Conservation (phyloP, 1,140 invertebrate genomes). For the Melipona quadrifasciata region DNA sequence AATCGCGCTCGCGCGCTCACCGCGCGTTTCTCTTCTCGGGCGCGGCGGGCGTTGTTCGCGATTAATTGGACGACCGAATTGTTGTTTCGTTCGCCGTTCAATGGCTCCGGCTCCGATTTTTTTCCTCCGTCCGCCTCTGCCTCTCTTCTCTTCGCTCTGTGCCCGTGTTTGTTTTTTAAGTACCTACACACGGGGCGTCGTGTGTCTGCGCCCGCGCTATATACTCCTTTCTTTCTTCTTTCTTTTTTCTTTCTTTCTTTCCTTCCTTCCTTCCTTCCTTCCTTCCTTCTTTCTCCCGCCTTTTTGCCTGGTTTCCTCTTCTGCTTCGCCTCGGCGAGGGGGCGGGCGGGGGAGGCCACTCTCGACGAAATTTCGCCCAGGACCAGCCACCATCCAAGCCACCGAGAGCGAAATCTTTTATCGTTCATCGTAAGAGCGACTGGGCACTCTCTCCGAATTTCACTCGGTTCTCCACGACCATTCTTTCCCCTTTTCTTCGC, state of each 20-base stretch:
- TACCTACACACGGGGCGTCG: constrained; percentile 38
- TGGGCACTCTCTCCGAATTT: constrained; percentile 49
- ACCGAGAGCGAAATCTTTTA: constrained; percentile 37
- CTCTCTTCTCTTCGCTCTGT: background rate
- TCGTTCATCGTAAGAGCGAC: constrained; percentile 45
- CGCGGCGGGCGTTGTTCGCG: constrained; percentile 52
- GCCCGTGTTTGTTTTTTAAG: constrained; percentile 56
- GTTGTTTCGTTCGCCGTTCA: constrained; percentile 59
- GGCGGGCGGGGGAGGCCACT: constrained; percentile 14
- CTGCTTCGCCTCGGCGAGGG: background rate
- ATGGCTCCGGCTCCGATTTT: constrained; percentile 51
- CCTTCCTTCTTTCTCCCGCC: background rate
- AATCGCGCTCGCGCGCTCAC: constrained; percentile 21
- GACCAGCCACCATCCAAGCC: constrained; percentile 15
- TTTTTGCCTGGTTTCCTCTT: constrained; percentile 8
- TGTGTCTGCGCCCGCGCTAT: constrained; percentile 17
- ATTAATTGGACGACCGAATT: constrained; percentile 67
- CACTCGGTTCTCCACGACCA: background rate
- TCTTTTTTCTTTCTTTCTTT: too few species aligned
- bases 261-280: background rate
- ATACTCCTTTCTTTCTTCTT: background rate
- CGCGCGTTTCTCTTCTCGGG: constrained; percentile 48
- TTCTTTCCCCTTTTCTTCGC: constrained; percentile 1
- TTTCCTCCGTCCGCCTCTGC: constrained; percentile 13
- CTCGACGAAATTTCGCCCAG: constrained; percentile 46